Evolutionary conservation across 1,140 invertebrate species (phyloP).

Genomic region (Drosophila repletoides): DNA sequence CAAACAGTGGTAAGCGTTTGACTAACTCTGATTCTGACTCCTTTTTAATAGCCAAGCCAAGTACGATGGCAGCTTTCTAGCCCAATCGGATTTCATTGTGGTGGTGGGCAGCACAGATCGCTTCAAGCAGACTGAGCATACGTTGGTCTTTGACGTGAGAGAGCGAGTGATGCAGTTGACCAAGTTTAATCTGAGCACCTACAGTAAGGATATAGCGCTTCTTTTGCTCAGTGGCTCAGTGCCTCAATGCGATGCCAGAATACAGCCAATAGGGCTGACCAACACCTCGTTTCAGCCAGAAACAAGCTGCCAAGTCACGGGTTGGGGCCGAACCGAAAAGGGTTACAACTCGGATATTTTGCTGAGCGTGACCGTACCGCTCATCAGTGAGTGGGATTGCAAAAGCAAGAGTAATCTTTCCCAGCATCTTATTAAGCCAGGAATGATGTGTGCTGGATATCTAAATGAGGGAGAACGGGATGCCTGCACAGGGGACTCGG

Average conservation of each 20-base stretch:
- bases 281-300: neutral
- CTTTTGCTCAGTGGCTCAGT: constrained; percentile 22
- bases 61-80: constrained; percentile 23
- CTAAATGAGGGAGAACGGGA: constrained; percentile 4
- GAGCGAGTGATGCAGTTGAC: neutral
- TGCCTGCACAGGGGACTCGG: constrained; percentile 83
- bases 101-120: constrained; percentile 30
- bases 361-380: constrained; percentile 8
- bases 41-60: constrained; percentile 10
- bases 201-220: constrained; percentile 43
- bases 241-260: constrained; percentile 1
- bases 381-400: constrained; percentile 16
- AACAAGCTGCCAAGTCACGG: constrained; percentile 28
- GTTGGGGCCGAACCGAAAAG: constrained; percentile 35
- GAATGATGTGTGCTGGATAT: constrained; percentile 46
- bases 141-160: neutral
- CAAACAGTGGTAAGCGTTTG: neutral
- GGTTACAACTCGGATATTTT: constrained; percentile 12
- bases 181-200: constrained; percentile 28
- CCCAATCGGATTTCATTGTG: constrained; percentile 17
- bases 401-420: neutral
- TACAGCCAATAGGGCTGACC: constrained; percentile 10
- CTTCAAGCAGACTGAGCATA: neutral
- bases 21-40: neutral
- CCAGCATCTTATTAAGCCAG: neutral